phyloP scores from a whole-genome alignment of 2,888 invertebrate genomes.

The Macrophya annulata region DNA sequence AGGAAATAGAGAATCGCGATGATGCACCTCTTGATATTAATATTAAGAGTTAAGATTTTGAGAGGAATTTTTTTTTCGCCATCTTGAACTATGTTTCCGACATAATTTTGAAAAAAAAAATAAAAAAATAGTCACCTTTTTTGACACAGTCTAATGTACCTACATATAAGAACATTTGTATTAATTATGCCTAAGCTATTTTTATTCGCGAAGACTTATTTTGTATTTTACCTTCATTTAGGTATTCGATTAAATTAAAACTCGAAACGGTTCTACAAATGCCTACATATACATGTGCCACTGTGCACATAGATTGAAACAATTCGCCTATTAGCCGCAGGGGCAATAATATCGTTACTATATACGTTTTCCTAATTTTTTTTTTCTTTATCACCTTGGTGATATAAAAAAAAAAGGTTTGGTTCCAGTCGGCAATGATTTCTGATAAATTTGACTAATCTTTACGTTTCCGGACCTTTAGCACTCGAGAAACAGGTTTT shows the following conservation, averaged over 20 bases:
- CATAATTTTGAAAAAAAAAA: too few species aligned
- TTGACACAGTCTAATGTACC: too few species aligned
- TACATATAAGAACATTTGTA: conserved; percentile 63
- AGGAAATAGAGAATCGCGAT: too few species aligned
- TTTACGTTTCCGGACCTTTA: not conserved
- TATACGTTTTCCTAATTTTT: too few species aligned
- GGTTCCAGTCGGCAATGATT: not conserved
- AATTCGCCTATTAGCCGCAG: not conserved
- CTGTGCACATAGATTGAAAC: not conserved
- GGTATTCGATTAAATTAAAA: not conserved
- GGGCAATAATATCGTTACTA: too few species aligned
- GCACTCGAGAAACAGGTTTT: not conserved
- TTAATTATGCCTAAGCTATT: conserved; percentile 14
- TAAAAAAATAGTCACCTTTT: too few species aligned
- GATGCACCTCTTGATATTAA: too few species aligned
- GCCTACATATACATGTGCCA: not conserved
- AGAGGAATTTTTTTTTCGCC: too few species aligned
- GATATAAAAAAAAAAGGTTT: not conserved
- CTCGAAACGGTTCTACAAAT: not conserved
- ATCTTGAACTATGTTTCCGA: too few species aligned
- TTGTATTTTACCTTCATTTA: not conserved
- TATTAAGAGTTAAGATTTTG: too few species aligned
- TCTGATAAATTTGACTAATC: not conserved
- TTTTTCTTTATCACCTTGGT: too few species aligned
- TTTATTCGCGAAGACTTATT: not conserved